A percentile compares a stretch with the other conserved stretches of the same genome.
Conservation (phyloP, 2,113 vertebrate species). For the Suncus etruscus region DNA sequence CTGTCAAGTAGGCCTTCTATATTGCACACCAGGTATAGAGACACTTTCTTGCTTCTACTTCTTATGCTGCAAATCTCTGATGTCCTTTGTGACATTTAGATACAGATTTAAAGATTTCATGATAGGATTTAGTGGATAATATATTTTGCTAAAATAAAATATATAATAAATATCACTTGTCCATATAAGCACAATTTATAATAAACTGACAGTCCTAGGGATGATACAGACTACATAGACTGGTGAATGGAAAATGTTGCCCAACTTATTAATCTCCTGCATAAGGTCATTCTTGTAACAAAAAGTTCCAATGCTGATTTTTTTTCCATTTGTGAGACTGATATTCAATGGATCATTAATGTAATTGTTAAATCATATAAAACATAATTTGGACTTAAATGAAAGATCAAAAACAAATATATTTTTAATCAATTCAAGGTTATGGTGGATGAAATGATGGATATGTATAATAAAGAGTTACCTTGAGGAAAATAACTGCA, state of each 20-base stretch:
- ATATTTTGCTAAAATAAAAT: neutral
- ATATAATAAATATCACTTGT: neutral
- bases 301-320: neutral
- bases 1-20: neutral
- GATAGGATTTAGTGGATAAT: neutral
- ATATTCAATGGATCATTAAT: neutral
- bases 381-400: neutral
- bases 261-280: neutral
- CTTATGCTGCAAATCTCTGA: neutral
- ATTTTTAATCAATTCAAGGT: neutral
- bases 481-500: no score
- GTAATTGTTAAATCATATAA: neutral
- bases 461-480: neutral
- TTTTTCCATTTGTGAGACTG: neutral
- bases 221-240: neutral
- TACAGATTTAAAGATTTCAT: neutral
- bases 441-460: neutral
- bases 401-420: neutral
- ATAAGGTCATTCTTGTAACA: neutral
- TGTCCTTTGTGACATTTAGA: neutral
- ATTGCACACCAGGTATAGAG: neutral
- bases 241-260: neutral
- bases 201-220: neutral
- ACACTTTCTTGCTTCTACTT: neutral
- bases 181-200: neutral